A percentile compares a stretch with the other conserved stretches of the same genome.
Conservation (phyloP, 2,888 invertebrate genomes). For the Heteropelma amictum region DNA sequence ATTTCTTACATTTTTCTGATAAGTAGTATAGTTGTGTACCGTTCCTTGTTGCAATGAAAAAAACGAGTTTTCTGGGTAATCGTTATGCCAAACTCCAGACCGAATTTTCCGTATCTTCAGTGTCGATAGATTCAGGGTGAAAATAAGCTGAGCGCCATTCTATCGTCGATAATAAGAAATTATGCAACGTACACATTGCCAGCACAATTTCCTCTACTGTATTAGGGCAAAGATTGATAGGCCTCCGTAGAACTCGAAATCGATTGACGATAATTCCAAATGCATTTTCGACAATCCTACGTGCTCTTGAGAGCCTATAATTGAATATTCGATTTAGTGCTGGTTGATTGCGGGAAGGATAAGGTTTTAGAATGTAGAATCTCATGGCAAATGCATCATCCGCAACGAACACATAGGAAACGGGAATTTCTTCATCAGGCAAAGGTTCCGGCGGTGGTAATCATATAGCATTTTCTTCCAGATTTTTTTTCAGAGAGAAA, state of each 20-base stretch:
- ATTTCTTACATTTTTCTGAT: not conserved
- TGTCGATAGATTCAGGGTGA: not conserved
- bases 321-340: conserved; percentile 55
- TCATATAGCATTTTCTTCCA: conserved; percentile 56
- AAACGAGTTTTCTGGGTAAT: not conserved
- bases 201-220: not conserved
- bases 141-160: not conserved
- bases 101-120: not conserved
- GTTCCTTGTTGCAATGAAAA: not conserved
- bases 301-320: conserved; percentile 49
- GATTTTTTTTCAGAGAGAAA: conserved; percentile 2
- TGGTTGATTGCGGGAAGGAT: conserved; percentile 48
- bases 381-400: conserved; percentile 66
- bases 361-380: conserved; percentile 64
- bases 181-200: not conserved
- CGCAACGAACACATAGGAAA: conserved; percentile 63
- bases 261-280: conserved; percentile 7
- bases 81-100: not conserved
- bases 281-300: conserved; percentile 20
- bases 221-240: not conserved
- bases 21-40: not conserved
- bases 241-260: not conserved
- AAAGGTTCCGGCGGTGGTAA: conserved; percentile 59
- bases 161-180: not conserved
- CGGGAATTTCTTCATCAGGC: conserved; percentile 53